phyloP scores from a whole-genome alignment of 2,888 invertebrate genomes.

The Diarsia dahlii region DNA sequence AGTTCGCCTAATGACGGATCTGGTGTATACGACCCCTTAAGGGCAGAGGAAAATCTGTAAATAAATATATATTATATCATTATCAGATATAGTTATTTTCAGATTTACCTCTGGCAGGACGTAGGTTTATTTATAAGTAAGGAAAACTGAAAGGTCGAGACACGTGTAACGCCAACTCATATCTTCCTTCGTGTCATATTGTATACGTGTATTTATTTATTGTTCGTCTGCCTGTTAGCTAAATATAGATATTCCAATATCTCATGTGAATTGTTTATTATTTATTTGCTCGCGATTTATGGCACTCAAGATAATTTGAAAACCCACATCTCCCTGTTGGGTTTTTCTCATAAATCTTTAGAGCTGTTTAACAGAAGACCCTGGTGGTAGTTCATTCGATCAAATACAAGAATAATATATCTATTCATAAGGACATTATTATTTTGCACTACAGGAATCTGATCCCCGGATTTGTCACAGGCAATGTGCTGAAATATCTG shows the following conservation, averaged over 20 bases:
- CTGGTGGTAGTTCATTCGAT: neutral
- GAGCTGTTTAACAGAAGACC: neutral
- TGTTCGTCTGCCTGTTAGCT: neutral
- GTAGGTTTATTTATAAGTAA: conserved; percentile 38
- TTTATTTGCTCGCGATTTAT: conserved; percentile 4
- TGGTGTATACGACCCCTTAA: neutral
- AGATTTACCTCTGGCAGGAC: neutral
- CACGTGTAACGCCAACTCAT: conserved; percentile 11
- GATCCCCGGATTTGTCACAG: neutral
- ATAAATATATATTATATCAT: conserved; percentile 31
- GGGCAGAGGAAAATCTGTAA: conserved; percentile 25
- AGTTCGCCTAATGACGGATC: neutral
- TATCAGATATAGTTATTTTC: conserved; percentile 15
- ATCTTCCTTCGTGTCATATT: conserved; percentile 19
- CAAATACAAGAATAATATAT: neutral
- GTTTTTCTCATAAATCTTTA: neutral
- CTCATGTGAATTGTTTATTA: neutral
- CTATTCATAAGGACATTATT: neutral
- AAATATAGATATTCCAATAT: neutral
- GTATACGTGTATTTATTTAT: conserved; percentile 5
- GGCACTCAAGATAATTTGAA: neutral
- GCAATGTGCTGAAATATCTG: neutral
- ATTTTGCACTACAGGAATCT: neutral
- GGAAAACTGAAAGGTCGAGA: conserved; percentile 35
- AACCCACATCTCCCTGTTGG: neutral